Evolutionary conservation across 2,113 vertebrate genomes (phyloP), one percentile per base, ranked within the genome.

Genomic region (Pipra filicauda): DNA sequence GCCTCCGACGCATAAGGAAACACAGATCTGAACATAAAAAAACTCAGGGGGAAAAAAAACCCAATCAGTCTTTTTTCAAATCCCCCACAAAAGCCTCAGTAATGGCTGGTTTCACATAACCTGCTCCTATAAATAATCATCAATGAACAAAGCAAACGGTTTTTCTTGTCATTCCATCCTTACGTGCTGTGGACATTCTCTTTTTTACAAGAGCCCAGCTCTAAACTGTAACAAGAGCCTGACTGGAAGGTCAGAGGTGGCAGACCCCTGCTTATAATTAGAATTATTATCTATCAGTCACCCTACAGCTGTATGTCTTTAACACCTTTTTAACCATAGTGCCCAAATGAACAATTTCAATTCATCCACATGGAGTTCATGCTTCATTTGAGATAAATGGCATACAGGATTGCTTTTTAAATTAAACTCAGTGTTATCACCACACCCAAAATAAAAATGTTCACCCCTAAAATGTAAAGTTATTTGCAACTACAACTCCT

Each of bases 151-250:
- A 52, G 35, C 4, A 44, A 41, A 51, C 15, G 19, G 5, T 46
- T 46, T 66, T 71, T 10, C 16, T 30, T 46, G 23, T 67, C 17
- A 46, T 20, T 61, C 61, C 64, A 35, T 41, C 39, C 17, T 88
- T 44, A 17, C 1, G 31, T 12, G 11, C 26, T 54, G 27, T 1
- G 1, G 9, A 21, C 12, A 12, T 41, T 41, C 20, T 33, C 8
- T 73, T 59, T 93, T 43, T 43, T 41, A 20, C 22, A 44, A 11
- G 22, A 52, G 6, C 21, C 19, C 0, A 0, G 33, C 44, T 75
- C 18, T 75, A 27, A 80, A 28, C 44, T 16, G 20, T 49, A 79
- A 69, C 27, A 46, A 64, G 62, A 84, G 21, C 62, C 62, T 37
- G 41, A 69, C 13, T 49, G 39, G 24, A 41, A 71, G 15, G 51